Percentiles rank a stretch among this genome's conserved stretches.
Evolutionary conservation across 2,113 vertebrate species (phyloP).

Genomic region (Ochotona curzoniae): DNA sequence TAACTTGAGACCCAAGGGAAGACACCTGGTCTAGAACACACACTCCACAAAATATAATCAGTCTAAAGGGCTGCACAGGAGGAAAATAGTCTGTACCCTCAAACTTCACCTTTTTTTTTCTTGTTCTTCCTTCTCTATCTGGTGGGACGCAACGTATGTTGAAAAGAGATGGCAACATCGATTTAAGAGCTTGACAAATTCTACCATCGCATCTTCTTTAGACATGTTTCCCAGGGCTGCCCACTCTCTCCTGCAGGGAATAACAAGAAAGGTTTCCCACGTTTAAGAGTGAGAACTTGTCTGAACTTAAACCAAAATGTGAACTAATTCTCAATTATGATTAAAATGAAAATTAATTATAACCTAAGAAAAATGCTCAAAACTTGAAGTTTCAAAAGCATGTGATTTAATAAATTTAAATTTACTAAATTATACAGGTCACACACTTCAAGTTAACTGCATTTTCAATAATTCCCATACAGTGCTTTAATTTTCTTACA

Average conservation of each 20-base stretch:
- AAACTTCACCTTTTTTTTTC: conserved; percentile 94
- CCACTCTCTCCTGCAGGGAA: conserved; percentile 94
- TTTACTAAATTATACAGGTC: background rate
- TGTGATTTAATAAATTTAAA: background rate
- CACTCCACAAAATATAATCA: background rate
- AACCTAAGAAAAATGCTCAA: background rate
- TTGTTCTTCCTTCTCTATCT: conserved; percentile 98
- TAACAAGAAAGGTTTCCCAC: conserved; percentile 41
- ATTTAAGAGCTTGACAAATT: conserved; percentile 95
- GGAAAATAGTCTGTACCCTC: background rate
- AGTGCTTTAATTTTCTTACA: background rate
- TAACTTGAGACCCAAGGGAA: background rate
- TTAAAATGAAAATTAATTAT: conserved; percentile 40
- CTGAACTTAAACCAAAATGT: background rate
- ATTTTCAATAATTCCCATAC: background rate
- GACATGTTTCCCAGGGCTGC: conserved; percentile 94
- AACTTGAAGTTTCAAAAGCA: conserved; percentile 1
- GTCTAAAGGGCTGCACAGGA: background rate
- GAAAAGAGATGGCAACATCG: conserved; percentile 97
- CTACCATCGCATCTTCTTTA: conserved; percentile 96
- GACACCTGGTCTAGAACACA: background rate
- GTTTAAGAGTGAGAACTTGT: background rate
- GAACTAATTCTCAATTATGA: conserved; percentile 25
- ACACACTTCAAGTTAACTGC: background rate
- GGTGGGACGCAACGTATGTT: conserved; percentile 95